Base-by-base conservation (phyloP, 2,113 vertebrate species). In the Coturnix japonica region DNA sequence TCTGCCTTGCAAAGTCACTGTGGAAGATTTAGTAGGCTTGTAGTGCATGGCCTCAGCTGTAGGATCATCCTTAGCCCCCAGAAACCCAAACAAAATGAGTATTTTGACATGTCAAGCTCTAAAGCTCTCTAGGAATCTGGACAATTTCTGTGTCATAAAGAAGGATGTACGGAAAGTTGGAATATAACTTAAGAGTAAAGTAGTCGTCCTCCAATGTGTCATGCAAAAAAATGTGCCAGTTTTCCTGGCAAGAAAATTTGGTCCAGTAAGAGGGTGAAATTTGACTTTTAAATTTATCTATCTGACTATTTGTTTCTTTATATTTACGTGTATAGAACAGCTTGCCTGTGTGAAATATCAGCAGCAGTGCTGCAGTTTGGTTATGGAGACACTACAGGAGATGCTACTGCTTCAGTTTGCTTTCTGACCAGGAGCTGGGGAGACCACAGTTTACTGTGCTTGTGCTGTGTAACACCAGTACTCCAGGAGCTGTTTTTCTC, bases 381-480 rank as follows among this genome's bases (percentile, higher is more conserved):
- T 19, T 31, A 4, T 20, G 5, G 33, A 44, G 44, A 33, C 26
- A 6, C 47, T 15, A 6, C 0, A 0, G 33, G 56, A 25, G 35
- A 11, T 35, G 35, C 8, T 30, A 14, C 66, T 72, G 49, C 63
- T 7, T 5, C 10, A 11, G 15, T 69, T 74, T 80, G 47, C 20
- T 23, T 53, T 69, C 69, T 49, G 63, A 43, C 47, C 61, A 31
- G 64, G 37, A 47, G 54, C 33, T 1, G 5, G 2, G 10, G 6
- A n/a, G 66, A 7, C 61, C 78, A 44, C 41, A n/a, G 13, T 30
- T 37, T 35, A 25, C 66, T 71, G 0, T 21, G 0, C 0, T 14
- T 25, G 18, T 35, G 26, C 26, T 63, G 26, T 37, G 37, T 46
- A 69, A 28, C 25, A 10, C 47, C 4, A 20, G 3, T 23, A 12